Evolutionary conservation across 2,797 vertebrate species (phyloP).

Genomic region (Percopsis omiscomaycus): DNA sequence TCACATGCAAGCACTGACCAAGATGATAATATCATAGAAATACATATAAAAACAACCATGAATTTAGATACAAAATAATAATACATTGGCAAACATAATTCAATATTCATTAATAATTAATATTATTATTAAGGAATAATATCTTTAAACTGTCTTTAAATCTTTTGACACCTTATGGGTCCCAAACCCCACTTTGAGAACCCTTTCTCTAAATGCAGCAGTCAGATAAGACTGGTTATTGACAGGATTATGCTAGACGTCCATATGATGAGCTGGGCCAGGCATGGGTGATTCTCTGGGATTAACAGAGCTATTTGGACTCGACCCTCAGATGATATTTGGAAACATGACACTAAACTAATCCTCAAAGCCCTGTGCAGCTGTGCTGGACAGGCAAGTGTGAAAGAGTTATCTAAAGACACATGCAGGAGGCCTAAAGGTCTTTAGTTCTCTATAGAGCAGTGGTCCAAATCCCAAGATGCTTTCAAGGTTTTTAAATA

Average conservation of each 20-base stretch:
- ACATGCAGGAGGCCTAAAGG: conserved; percentile 27
- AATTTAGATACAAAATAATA: too few relatives aligned
- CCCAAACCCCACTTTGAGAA: too few relatives aligned
- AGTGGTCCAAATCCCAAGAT: neutral
- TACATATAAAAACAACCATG: too few relatives aligned
- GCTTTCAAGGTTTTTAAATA: neutral
- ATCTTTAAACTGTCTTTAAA: too few relatives aligned
- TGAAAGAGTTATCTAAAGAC: conserved; percentile 67
- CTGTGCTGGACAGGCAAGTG: conserved; percentile 67
- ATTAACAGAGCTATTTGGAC: conserved; percentile 75
- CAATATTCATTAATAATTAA: too few relatives aligned
- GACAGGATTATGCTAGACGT: conserved; percentile 49
- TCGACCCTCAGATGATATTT: conserved; percentile 71
- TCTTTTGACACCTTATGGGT: too few relatives aligned
- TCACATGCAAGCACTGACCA: too few relatives aligned
- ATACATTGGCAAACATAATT: too few relatives aligned
- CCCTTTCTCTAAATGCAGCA: conserved; percentile 2
- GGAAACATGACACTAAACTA: conserved; percentile 76
- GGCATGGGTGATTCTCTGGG: conserved; percentile 42
- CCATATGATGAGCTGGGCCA: conserved; percentile 14
- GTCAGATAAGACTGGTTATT: neutral
- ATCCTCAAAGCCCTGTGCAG: conserved; percentile 75
- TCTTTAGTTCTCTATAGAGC: conserved; percentile 12
- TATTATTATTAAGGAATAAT: too few relatives aligned
- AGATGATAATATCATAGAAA: too few relatives aligned